Conservation (phyloP, 2,888 invertebrate genomes). For the Lasius fuliginosus region DNA sequence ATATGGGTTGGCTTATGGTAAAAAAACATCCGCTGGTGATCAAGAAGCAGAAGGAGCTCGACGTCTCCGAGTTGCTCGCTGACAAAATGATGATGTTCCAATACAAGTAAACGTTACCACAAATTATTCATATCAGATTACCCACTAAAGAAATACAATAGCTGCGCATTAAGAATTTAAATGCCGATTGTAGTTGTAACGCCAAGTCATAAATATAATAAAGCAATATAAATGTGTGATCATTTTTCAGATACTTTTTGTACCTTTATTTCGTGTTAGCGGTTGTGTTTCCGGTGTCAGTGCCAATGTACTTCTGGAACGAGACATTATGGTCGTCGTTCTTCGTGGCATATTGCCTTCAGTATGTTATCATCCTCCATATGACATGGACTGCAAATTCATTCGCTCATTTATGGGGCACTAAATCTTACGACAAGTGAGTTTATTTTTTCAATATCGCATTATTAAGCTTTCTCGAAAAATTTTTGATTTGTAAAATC, state of each 20-base stretch:
- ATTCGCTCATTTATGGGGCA: conserved; percentile 88
- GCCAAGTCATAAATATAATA: background rate
- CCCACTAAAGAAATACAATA: background rate
- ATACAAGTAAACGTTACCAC: conserved; percentile 88
- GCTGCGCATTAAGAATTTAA: background rate
- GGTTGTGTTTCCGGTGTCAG: conserved; percentile 86
- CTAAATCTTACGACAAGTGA: conserved; percentile 73
- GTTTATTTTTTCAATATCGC: conserved; percentile 30
- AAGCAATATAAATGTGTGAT: background rate
- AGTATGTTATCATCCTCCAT: conserved; percentile 90
- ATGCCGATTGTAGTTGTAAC: background rate
- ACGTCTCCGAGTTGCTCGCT: conserved; percentile 91
- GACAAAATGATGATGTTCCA: conserved; percentile 93
- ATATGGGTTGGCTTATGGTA: conserved; percentile 94
- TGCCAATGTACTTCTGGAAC: conserved; percentile 91
- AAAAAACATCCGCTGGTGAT: conserved; percentile 92
- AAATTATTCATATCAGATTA: background rate
- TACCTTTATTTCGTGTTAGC: conserved; percentile 88
- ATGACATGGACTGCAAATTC: conserved; percentile 95
- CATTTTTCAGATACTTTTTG: conserved; percentile 89
- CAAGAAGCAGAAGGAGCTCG: conserved; percentile 90
- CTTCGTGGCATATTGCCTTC: conserved; percentile 88
- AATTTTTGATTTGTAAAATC: background rate
- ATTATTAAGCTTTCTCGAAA: background rate
- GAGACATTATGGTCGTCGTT: conserved; percentile 89